These are phyloP conservation scores for Avahi laniger DNA, from an alignment of 2,797 vertebrate genomes.

Conservation along the genomic window DNA sequence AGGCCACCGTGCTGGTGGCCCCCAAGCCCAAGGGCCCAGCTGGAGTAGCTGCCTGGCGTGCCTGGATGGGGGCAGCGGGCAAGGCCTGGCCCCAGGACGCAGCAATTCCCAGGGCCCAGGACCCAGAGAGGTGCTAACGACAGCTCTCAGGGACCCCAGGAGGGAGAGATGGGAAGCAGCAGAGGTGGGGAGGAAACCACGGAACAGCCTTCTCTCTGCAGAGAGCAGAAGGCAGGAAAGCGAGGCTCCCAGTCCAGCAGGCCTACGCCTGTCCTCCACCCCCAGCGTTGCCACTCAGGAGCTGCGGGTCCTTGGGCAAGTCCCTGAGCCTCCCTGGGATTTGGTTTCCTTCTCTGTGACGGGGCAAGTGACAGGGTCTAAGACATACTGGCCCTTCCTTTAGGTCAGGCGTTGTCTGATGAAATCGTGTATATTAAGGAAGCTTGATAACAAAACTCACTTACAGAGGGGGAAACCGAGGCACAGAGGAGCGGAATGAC, in stretches of 20 bases:
- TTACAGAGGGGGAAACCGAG: neutral
- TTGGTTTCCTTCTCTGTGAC: neutral
- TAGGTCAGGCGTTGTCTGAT: neutral
- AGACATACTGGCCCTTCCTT: fast-evolving
- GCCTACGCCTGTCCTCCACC: neutral
- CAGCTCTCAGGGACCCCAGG: neutral
- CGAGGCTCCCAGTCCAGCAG: neutral
- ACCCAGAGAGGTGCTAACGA: neutral
- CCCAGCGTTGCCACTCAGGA: neutral
- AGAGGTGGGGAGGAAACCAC: neutral
- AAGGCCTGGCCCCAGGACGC: neutral
- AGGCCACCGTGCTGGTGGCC: too few species aligned
- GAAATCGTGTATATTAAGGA: fast-evolving
- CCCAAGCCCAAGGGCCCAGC: neutral
- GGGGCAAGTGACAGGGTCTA: neutral
- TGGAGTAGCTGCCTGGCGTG: neutral
- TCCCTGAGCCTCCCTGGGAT: too few species aligned
- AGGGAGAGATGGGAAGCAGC: too few species aligned
- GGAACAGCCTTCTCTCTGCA: neutral
- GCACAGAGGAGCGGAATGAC: neutral
- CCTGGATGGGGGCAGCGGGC: neutral
- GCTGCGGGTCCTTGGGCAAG: neutral
- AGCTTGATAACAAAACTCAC: neutral
- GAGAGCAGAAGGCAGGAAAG: neutral
- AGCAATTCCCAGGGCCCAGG: neutral